Evolutionary conservation across 2,888 invertebrate genomes (phyloP), one percentile per base, ranked within the genome.

Genomic region (Pocota personata): DNA sequence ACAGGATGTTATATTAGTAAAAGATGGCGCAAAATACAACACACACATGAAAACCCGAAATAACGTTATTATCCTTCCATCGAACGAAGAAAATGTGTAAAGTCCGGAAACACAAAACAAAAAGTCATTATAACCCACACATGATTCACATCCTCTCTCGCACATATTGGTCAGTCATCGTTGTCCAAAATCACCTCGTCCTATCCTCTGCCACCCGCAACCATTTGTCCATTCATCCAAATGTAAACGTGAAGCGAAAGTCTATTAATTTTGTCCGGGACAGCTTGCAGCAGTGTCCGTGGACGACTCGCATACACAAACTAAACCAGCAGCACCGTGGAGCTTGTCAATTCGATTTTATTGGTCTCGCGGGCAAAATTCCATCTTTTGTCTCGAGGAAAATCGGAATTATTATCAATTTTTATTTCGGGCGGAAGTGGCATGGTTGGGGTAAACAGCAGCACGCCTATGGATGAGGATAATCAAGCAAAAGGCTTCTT

Each of bases 281-380:
- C 55, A 69, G 14, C 71, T 35, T 79, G 55, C 64, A 37, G 58
- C 43, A 57, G 24, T 12, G 27, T 27, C 16, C 7, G 24, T 32
- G 62, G 37, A 10, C 30, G 35, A n/a, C 8, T 16, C n/a, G n/a
- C 48, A 27, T 35, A 10, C 14, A 64, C 43, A 12, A n/a, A 3
- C 19, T 27, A 2, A 14, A 27, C 12, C 37, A 32, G 32, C 37
- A 7, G 14, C 24, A 5, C 46, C 7, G 40, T 60, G 69, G 21
- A 52, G 66, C 52, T 60, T 82, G 86, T 82, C 86, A 86, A 86
- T 86, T 82, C 62, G 67, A 55, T 77, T 80, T 86, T 86, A 82
- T 86, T 67, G 55, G 82, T 86, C 86, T 77, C 86, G 82, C 77
- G 86, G 86, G 86, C 67, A 57, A 80, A 76, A 77, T 82, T 76